Conservation (phyloP, 2,888 invertebrate species). For the Scrobipalpa costella region DNA sequence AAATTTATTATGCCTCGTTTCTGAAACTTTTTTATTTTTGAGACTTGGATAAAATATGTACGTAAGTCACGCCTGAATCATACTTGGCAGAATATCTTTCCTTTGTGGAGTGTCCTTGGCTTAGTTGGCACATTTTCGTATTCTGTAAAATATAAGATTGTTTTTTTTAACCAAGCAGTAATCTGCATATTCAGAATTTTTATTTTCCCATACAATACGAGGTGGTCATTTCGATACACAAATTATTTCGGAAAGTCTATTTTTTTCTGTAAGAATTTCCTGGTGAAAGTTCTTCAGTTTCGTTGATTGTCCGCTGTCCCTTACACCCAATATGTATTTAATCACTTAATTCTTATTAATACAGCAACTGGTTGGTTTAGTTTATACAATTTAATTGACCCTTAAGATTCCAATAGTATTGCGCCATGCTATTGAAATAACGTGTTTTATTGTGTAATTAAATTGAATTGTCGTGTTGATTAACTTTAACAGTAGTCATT, state of each 20-base stretch:
- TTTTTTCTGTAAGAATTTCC: no score
- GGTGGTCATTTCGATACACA: no score
- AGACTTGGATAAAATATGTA: no score
- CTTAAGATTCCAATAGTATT: conserved; percentile 6
- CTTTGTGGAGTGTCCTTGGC: conserved; percentile 13
- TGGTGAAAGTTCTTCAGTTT: no score
- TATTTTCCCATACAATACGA: no score
- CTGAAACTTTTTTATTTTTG: no score
- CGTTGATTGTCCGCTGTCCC: no score
- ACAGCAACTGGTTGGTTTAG: background rate
- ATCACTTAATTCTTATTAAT: background rate
- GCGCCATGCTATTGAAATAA: conserved; percentile 3
- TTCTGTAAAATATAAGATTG: background rate
- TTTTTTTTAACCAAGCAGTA: no score
- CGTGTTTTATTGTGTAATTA: background rate
- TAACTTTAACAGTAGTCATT: conserved; percentile 1
- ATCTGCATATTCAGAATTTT: no score
- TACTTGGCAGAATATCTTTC: conserved; percentile 14
- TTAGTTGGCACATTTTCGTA: background rate
- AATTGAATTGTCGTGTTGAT: background rate
- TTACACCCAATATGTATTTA: no score
- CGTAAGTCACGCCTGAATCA: background rate
- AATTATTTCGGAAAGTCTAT: no score
- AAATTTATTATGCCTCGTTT: background rate
- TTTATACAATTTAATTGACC: background rate